Evolutionary conservation across 2,113 vertebrate species (phyloP).

Genomic region (Candoia aspera): DNA sequence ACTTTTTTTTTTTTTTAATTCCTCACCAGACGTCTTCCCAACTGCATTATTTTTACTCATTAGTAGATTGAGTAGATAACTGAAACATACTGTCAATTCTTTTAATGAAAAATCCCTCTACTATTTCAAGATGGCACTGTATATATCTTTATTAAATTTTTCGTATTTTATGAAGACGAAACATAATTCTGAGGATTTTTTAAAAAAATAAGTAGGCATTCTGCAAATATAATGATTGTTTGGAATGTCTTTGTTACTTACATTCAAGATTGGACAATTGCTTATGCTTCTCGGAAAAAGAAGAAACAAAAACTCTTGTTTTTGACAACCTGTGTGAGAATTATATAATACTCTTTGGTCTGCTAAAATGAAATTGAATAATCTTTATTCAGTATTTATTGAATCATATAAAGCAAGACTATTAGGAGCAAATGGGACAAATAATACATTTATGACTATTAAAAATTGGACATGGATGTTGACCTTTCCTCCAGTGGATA

Average conservation of each 20-base stretch:
- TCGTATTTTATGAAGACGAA: background rate
- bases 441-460: too few species aligned
- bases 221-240: background rate
- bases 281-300: background rate
- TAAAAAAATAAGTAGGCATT: too few species aligned
- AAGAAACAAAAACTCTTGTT: background rate
- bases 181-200: background rate
- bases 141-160: background rate
- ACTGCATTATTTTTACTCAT: background rate
- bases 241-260: background rate
- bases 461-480: background rate
- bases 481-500: background rate
- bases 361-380: background rate
- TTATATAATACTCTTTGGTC: background rate
- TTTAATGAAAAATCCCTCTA: background rate
- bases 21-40: background rate
- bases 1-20: background rate
- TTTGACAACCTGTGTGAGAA: background rate
- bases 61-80: background rate
- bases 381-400: background rate
- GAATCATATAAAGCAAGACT: too few species aligned
- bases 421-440: too few species aligned
- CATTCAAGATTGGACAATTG: background rate
- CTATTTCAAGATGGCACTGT: background rate
- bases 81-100: background rate